phyloP scores from a whole-genome alignment of 2,797 vertebrate species.

The Molossus molossus region DNA sequence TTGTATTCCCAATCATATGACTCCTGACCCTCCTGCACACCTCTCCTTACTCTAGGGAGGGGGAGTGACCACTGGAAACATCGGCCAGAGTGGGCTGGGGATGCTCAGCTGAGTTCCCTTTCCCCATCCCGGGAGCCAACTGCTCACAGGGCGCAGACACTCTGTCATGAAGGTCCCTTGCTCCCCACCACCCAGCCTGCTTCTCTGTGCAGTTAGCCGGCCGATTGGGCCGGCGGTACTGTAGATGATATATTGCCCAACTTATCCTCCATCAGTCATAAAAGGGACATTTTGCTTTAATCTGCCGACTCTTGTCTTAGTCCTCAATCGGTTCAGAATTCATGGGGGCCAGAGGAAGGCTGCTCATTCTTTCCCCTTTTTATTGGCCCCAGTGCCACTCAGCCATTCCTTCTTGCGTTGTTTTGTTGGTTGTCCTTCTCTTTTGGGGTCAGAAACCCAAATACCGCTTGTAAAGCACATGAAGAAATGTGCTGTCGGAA shows the following conservation, averaged over 20 bases:
- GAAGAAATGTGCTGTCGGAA: background rate
- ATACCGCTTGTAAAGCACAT: background rate
- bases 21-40: background rate
- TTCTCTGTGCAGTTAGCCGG: background rate
- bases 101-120: rapidly evolving
- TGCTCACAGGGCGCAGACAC: background rate
- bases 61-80: background rate
- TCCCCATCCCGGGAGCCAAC: background rate
- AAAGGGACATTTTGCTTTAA: background rate
- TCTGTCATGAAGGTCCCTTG: background rate
- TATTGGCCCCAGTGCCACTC: background rate
- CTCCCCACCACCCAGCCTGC: background rate
- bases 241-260: background rate
- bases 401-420: background rate
- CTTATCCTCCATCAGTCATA: background rate
- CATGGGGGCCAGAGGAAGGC: background rate
- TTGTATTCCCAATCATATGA: background rate
- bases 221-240: background rate
- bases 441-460: background rate
- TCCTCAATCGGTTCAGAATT: background rate
- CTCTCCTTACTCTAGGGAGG: background rate
- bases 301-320: background rate
- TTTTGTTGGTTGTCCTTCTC: background rate
- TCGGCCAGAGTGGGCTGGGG: background rate
- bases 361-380: background rate